Evolutionary conservation across 2,797 vertebrate species (phyloP), one percentile per base, ranked within the genome.

Genomic region (Muraenolepis orangiensis): DNA sequence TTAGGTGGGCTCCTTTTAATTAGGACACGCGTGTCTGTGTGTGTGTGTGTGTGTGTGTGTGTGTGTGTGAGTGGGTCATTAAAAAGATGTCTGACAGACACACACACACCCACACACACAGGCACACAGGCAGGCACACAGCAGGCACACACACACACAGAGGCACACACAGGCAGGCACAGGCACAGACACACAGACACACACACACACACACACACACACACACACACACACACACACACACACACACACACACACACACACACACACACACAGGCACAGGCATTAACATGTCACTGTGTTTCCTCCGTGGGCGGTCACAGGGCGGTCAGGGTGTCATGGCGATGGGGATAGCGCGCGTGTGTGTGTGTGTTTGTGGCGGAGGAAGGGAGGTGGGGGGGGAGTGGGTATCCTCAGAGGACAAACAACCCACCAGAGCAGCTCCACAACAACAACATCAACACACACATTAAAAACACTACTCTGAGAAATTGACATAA

Each of bases 1-100:
- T 93, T 93, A 94, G 91, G 87, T 86, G 70, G 85, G 87, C 84
- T 92, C 32, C 93, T 91, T n/a, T 94, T 93, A 93, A 94, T 94
- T 93, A 93, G 93, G 87, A 82, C 89, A 89, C 89, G 91, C 90
- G 3, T 34, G 32, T 34, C 3, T 90, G 3, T 34, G 32, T 34
- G 32, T 34, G 32, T 34, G 32, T 34, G 32, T 34, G 32, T 34
- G 32, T 34, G 32, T 64, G 57, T 61, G 40, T 42, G 40, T 34
- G 32, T 42, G 40, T 42, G 89, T 91, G 88, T 87, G 90, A 85
- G 89, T 87, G 87, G 91, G 89, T 92, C 90, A 93, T 93, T 94
- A 94, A 91, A 89, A 87, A 26, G 57, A 87, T 88, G 90, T 87
- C 90, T 91, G 92, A 93, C 90, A 88, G 81, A 86, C 80, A 90